These are phyloP conservation scores for Meganola albula DNA, from an alignment of 2,888 invertebrate species.

Conservation along the genomic window DNA sequence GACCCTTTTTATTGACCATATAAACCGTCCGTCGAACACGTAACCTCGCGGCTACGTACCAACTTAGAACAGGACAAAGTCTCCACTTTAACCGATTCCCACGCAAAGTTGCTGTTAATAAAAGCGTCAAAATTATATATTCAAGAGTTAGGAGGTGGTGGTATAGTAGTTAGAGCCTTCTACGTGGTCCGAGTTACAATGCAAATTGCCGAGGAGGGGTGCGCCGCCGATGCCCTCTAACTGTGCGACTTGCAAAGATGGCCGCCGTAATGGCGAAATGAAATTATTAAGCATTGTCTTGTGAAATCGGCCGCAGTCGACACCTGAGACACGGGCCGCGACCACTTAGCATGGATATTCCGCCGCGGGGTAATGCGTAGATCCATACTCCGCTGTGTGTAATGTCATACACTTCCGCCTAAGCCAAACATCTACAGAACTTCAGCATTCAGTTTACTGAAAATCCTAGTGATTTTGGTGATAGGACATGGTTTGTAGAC, in stretches of 20 bases:
- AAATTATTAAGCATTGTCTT: constrained; percentile 79
- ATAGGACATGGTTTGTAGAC: too few species aligned
- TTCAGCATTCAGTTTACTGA: too few species aligned
- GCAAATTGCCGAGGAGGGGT: constrained; percentile 76
- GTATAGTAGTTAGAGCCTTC: constrained; percentile 70
- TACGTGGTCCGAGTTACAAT: constrained; percentile 78
- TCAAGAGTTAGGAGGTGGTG: constrained; percentile 77
- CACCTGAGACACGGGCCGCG: constrained; percentile 67
- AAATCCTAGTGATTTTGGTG: too few species aligned
- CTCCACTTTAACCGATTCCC: constrained; percentile 67
- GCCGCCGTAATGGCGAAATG: constrained; percentile 76
- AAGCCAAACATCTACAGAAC: not conserved
- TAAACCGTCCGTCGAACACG: constrained; percentile 48
- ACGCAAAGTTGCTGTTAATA: constrained; percentile 76
- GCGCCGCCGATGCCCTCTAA: constrained; percentile 73
- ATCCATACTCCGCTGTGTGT: constrained; percentile 11
- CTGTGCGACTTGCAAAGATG: constrained; percentile 76
- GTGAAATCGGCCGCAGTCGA: constrained; percentile 76
- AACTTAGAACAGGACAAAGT: constrained; percentile 58
- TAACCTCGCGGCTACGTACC: constrained; percentile 38
- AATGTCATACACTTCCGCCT: constrained; percentile 11
- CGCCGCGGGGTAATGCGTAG: constrained; percentile 23
- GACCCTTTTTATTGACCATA: constrained; percentile 67
- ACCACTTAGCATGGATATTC: constrained; percentile 56
- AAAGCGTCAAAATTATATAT: constrained; percentile 78